Base-by-base conservation (phyloP, 2,797 vertebrate species). In the Leptoclinus maculatus region DNA sequence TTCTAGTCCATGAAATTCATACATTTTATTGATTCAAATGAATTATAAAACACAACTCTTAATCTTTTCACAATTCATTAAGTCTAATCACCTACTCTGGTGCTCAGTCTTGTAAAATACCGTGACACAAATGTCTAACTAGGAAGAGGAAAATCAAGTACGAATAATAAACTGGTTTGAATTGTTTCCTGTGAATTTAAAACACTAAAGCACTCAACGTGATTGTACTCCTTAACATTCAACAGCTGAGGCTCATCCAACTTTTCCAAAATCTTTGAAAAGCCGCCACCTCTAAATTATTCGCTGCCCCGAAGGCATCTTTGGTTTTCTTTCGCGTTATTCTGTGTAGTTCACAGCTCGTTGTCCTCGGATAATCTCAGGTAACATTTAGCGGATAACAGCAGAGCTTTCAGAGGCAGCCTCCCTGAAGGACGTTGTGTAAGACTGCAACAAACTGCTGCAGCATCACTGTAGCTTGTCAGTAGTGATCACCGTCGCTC, bases 391-490 rank as follows among this genome's bases (percentile, higher is more conserved):
- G 72, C 54, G 58, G 87, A 83, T 23, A 81, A 68, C 57, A 72
- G 80, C 76, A 36, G 74, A 78, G 82, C 66, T 65, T 71, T 76
- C 68, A 73, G 79, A 75, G 45, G 78, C 86, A 59, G 79, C 87
- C 38, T n/a, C 19, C 58, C 83, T 69, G 69, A 83, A 87, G 86
- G 85, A 79, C 70, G 43, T 83, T 84, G 86, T 88, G 88, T 89
- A 83, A 86, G 78, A 80, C 76, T 59, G 83, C 84, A 81, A 88
- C 83, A 85, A 85, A 87, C 73, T 84, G 87, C 89, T 87, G 83
- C 91, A 85, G 89, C 91, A 75, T 85, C 87, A 82, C 89, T 91
- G 88, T 80, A 86, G 87, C 88, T 87, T 94, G 93, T 93, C 93
- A 94, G 86, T 71, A 80, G 87, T 71, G 84, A 93, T 94, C 91